Evolutionary conservation across 2,113 vertebrate genomes (phyloP).

Genomic region (Furnarius figulus): DNA sequence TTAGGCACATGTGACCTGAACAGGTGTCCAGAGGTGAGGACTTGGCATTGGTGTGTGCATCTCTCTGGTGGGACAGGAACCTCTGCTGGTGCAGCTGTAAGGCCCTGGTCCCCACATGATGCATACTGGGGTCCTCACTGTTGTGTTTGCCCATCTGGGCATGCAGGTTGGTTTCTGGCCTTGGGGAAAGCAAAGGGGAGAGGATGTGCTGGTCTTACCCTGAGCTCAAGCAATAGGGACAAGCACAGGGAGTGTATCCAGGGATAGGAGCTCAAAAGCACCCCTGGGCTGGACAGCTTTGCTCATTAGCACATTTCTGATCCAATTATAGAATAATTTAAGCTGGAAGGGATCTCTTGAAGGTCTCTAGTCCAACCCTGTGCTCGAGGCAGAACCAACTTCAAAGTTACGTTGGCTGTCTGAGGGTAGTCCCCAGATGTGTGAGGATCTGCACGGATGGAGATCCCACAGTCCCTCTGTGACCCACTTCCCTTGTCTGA

Average conservation of each 20-base stretch:
- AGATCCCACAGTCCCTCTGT: not conserved
- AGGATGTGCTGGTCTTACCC: not conserved
- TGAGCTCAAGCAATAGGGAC: not conserved
- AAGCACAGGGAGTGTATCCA: not conserved
- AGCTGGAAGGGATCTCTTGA: not conserved
- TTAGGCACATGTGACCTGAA: accelerated
- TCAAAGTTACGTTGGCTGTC: not conserved
- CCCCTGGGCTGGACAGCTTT: not conserved
- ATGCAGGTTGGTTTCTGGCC: not conserved
- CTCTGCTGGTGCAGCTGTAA: not conserved
- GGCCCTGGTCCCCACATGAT: not conserved
- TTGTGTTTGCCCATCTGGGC: not conserved
- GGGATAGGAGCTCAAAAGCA: not conserved
- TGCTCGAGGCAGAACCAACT: not conserved
- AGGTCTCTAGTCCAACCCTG: not conserved
- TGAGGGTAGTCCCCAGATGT: not conserved
- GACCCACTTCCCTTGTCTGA: not conserved
- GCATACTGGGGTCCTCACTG: accelerated
- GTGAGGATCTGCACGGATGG: not conserved
- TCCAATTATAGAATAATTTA: accelerated
- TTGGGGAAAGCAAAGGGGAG: not conserved
- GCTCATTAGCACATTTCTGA: not conserved
- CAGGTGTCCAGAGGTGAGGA: not conserved
- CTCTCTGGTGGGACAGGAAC: not conserved
- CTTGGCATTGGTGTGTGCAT: accelerated